Base-by-base conservation (phyloP, 2,797 vertebrate species). In the Phoxinus dragarum region DNA sequence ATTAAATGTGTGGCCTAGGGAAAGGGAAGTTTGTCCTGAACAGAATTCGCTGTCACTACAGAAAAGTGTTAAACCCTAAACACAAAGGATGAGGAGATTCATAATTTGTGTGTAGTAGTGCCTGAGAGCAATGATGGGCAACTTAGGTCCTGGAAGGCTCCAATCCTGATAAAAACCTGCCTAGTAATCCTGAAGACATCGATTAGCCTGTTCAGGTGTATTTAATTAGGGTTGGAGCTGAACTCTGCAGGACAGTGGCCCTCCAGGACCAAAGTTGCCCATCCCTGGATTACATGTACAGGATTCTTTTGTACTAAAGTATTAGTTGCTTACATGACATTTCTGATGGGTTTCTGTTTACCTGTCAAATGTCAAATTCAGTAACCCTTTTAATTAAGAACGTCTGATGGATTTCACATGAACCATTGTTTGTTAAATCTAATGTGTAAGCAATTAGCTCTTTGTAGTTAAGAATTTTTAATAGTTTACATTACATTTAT, bases 11-110 rank as follows among this genome's bases (percentile, higher is more conserved):
- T 23, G 36, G 5, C 61, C 42, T 61, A 23, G 52, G 52, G 31
- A 82, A 78, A 72, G 36, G 6, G 23, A 16, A 77, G 73, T 68
- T 66, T 79, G 42, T 68, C 71, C 3, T 83, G 19, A 71, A 56
- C 75, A 64, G 17, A 84, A 75, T 80, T 42, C 0, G 2, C n/a
- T 44, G n/a, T 42, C 16, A 56, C 36, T 68, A 52, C 16, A 16
- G 21, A 69, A 59, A 83, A 23, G 52, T 56, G 19, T 36, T 8
- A 44, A 36, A 76, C 10, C 49, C 5, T 10, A 38, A 56, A 56
- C 73, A 52, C 73, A 34, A 40, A 34, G 47, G 49, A 27, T 40
- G 23, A 42, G 19, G 56, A n/a, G 23, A 79, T 69, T 68, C 44
- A 36, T 54, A 17, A 81, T 38, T 12, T 67, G 36, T 21, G 42